Base-by-base conservation (phyloP, 2,113 vertebrate species). In the Tonatia bakeri region DNA sequence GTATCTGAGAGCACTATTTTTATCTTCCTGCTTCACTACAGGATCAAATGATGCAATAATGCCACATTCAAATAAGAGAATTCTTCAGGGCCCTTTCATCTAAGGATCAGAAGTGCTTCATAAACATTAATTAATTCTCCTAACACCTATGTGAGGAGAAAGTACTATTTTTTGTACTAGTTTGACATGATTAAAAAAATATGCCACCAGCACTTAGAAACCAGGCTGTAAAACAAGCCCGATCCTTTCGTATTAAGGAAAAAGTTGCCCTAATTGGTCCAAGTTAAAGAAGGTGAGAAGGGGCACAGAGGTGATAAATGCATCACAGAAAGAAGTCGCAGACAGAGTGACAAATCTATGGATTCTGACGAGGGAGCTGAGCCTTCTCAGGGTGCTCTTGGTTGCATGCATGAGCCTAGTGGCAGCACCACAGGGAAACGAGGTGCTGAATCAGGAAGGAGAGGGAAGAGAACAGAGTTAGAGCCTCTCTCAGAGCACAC, bases 51-150 rank as follows among this genome's bases (percentile, higher is more conserved):
- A 97, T 85, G 52, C 33, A 96, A 94, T 95, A 87, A 47, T 67
- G 84, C n/a, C 70, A 70, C 75, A 94, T 96, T 76, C 26, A 90
- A 79, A 94, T 84, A n/a, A 93, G 16, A 90, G 20, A 94, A 95
- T 97, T 96, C 83, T 87, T 91, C 26, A 87, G 79, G 50, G 75
- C 3, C 56, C 38, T 96, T 75, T 97, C 38, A 90, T 87, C 69
- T 43, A 67, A 95, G 40, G 45, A 96, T 92, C 83, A 64, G 92
- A 96, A 64, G 83, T 96, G 50, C 86, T 93, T 97, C 93, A 95
- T 96, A 98, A 97, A 97, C 87, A 94, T 96, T 96, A 97, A 96
- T 97, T 98, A 97, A 97, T 96, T 94, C 38, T 96, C 70, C 95
- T 95, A 96, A 90, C 90, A 95, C 96, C 75, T 96, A 70, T 61